Base-by-base conservation (phyloP, 2,888 invertebrate genomes). In the Pachymerium ferrugineum region DNA sequence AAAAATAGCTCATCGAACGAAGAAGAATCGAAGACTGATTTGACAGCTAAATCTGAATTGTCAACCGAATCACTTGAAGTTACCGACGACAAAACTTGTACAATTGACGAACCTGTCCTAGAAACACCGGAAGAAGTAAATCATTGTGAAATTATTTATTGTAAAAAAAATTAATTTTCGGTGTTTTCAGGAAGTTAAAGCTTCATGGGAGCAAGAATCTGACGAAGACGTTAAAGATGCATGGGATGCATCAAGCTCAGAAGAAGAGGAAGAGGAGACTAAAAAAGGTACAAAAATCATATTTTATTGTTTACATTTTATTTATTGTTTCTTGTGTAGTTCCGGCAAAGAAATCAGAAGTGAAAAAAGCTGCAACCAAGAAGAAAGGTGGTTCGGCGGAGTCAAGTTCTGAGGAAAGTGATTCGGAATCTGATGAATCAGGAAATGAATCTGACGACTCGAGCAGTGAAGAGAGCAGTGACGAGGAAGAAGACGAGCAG, bases 401-500 rank as follows among this genome's bases (percentile, higher is more conserved):
- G 22, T 83, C 85, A 1, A 62, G 25, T 19, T 62, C 19, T 12
- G 1, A 1, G 25, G 62, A 62, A 4, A 29, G 83, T 85, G 78
- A 76, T 35, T 78, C 77, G 4, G 81, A 80, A 74, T 81, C 80
- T 14, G 82, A 83, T 6, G 83, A 83, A 28, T 74, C 76, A n/a
- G 76, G 86, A 76, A 86, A 87, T 12, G 88, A 83, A 16, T 81
- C 82, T 0, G 85, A 89, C 22, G 87, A 87, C 12, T 87, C 86
- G 0, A 87, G 87, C 72, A 76, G 76, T 70, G 81, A 79, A 0
- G 75, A 76, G 2, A 68, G 75, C 33, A 77, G 74, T 25, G 76
- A 75, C 19, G 77, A 77, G 16, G 89, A 90, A 38, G 75, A 75
- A 19, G 77, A 77, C 16, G 89, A 90, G 38, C 88, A 87, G 79